Percentiles rank a stretch among this genome's conserved stretches.
phyloP scores from a whole-genome alignment of 1,140 invertebrate genomes.

The Diachasma alloeum region DNA sequence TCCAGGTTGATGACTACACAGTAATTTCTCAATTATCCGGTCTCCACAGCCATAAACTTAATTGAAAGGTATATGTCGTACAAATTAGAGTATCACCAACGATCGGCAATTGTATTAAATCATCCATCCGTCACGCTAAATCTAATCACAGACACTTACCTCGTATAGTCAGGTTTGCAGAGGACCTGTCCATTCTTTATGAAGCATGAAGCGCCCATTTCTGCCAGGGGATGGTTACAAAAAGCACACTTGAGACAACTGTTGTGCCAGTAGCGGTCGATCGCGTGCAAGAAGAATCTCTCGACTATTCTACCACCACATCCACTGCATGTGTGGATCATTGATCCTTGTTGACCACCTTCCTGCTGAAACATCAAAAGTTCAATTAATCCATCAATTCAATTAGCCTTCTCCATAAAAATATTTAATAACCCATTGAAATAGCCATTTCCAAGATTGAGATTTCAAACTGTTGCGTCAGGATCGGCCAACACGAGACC shows the following conservation, averaged over 20 bases:
- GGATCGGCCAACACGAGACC: no score
- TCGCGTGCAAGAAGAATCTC: conserved; percentile 84
- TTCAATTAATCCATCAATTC: neutral
- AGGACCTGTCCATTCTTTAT: conserved; percentile 91
- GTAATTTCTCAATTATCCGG: no score
- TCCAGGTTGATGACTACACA: no score
- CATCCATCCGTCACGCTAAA: neutral
- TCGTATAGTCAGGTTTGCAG: conserved; percentile 92
- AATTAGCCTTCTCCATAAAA: neutral
- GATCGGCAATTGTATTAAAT: neutral
- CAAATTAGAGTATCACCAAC: no score
- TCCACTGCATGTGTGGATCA: conserved; percentile 65
- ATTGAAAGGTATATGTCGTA: no score
- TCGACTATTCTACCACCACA: conserved; percentile 84
- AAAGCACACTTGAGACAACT: conserved; percentile 91
- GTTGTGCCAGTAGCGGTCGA: conserved; percentile 94
- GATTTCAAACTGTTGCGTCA: neutral
- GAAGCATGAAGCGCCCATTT: conserved; percentile 89
- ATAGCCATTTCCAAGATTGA: neutral
- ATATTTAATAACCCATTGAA: neutral
- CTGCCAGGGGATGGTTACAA: conserved; percentile 85
- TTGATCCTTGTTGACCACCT: conserved; percentile 54
- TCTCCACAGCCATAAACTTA: no score
- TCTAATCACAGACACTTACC: conserved; percentile 69
- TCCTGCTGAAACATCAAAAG: conserved; percentile 67